phyloP scores from a whole-genome alignment of 2,797 vertebrate genomes.

The Poeciliopsis gracilis region DNA sequence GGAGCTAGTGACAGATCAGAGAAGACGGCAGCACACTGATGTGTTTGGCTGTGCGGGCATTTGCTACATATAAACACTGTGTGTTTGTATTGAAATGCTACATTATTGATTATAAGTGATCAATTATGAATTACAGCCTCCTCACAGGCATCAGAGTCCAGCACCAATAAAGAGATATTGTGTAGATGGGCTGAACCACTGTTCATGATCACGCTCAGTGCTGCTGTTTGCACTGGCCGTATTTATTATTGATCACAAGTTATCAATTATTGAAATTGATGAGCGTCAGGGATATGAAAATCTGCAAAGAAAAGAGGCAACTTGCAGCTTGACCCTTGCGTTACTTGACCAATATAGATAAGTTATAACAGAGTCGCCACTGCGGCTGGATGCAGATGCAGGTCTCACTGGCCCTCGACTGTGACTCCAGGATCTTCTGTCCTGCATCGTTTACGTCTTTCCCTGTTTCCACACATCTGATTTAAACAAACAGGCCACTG shows the following conservation, averaged over 20 bases:
- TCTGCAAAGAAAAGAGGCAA: constrained; percentile 20
- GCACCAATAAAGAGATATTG: constrained; percentile 56
- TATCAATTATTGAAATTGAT: constrained; percentile 63
- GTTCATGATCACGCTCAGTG: constrained; percentile 51
- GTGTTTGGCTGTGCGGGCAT: constrained; percentile 56
- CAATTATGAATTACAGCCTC: constrained; percentile 72
- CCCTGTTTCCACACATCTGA: not conserved
- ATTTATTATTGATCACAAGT: constrained; percentile 64
- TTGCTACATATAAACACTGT: constrained; percentile 70
- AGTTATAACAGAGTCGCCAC: not conserved
- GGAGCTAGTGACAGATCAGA: constrained; percentile 55
- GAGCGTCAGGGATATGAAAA: constrained; percentile 44
- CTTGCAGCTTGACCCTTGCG: not conserved
- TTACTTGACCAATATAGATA: not conserved
- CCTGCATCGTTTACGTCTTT: not conserved
- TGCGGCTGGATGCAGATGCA: not conserved
- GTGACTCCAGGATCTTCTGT: not conserved
- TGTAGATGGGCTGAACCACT: constrained; percentile 51
- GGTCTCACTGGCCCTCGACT: not conserved
- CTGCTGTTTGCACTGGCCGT: constrained; percentile 41
- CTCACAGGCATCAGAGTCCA: constrained; percentile 66
- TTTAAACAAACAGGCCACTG: not conserved
- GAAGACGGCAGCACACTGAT: constrained; percentile 49
- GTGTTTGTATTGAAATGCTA: constrained; percentile 77
- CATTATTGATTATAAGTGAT: constrained; percentile 77